These are phyloP conservation scores for Oryzaephilus surinamensis DNA, from an alignment of 1,140 invertebrate species.

Conservation along the genomic window DNA sequence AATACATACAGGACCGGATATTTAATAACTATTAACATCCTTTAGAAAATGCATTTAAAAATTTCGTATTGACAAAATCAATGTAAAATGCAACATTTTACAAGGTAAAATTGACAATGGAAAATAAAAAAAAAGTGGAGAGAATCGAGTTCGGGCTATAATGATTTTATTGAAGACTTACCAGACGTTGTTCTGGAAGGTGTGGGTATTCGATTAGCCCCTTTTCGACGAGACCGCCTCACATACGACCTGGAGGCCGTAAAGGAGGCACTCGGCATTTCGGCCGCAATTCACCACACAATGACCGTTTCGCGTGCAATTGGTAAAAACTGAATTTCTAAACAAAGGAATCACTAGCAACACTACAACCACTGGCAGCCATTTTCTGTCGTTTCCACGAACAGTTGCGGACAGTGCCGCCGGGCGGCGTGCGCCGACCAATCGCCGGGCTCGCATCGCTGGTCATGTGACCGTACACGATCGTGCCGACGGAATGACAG, in stretches of 20 bases:
- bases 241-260: constrained; percentile 78
- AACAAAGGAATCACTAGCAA: constrained; percentile 53
- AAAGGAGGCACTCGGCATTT: constrained; percentile 84
- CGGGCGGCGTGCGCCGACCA: constrained; percentile 19
- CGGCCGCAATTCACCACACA: constrained; percentile 27
- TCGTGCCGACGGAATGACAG: constrained; percentile 29
- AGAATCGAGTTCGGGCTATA: too few species aligned
- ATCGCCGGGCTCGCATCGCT: constrained; percentile 12
- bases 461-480: constrained; percentile 28
- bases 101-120: too few species aligned
- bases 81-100: too few species aligned
- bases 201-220: constrained; percentile 63
- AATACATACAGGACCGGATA: too few species aligned
- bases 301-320: constrained; percentile 8
- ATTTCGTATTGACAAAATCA: too few species aligned
- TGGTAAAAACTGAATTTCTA: constrained; percentile 39
- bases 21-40: too few species aligned
- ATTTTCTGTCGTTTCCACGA: constrained; percentile 42
- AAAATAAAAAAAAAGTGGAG: too few species aligned
- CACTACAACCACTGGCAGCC: constrained; percentile 50
- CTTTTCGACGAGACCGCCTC: constrained; percentile 74
- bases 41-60: too few species aligned
- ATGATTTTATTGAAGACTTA: too few species aligned
- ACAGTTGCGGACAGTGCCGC: too few species aligned
- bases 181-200: constrained; percentile 63